These are phyloP conservation scores for Oryzias sinensis DNA, from an alignment of 2,797 vertebrate genomes.

Conservation along the genomic window DNA sequence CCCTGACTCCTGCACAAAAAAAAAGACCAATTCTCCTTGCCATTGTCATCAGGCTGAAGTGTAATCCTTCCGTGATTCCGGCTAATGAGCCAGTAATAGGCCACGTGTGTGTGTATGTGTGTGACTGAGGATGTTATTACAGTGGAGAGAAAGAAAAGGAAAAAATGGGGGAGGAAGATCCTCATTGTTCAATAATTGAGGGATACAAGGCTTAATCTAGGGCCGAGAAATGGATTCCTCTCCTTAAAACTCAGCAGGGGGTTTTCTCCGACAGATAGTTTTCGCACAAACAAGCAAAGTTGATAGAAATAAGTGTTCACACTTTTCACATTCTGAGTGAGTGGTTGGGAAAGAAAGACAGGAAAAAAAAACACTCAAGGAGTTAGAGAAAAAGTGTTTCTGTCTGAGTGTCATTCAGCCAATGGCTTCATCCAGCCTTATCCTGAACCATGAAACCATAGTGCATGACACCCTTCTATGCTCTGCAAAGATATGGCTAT, in stretches of 20 bases:
- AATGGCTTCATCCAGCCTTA: slow-evolving; percentile 90
- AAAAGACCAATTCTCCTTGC: slow-evolving; percentile 85
- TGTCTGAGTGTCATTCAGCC: slow-evolving; percentile 80
- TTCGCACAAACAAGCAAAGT: slow-evolving; percentile 24
- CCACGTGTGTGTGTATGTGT: slow-evolving; percentile 93
- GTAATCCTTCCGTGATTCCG: slow-evolving; percentile 98
- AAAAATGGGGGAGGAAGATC: slow-evolving; percentile 56
- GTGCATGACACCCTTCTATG: slow-evolving; percentile 90
- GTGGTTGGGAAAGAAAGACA: slow-evolving; percentile 9
- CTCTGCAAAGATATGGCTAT: slow-evolving; percentile 89
- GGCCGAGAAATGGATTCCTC: slow-evolving; percentile 78
- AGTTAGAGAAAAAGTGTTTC: slow-evolving; percentile 53
- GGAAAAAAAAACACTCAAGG: slow-evolving; percentile 35
- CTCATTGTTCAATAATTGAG: slow-evolving; percentile 93
- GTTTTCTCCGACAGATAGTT: slow-evolving; percentile 31
- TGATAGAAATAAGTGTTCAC: slow-evolving; percentile 22
- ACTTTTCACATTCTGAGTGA: slow-evolving; percentile 16
- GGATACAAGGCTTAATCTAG: slow-evolving; percentile 90
- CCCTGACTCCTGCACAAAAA: slow-evolving; percentile 96
- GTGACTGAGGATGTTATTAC: slow-evolving; percentile 92
- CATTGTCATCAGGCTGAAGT: slow-evolving; percentile 92
- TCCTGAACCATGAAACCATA: slow-evolving; percentile 91
- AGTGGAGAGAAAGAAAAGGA: slow-evolving; percentile 39
- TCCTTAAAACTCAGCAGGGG: slow-evolving; percentile 23
- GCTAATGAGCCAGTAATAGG: slow-evolving; percentile 89